These are phyloP conservation scores for Hymenochirus boettgeri DNA, from an alignment of 2,113 vertebrate genomes.

Conservation along the genomic window DNA sequence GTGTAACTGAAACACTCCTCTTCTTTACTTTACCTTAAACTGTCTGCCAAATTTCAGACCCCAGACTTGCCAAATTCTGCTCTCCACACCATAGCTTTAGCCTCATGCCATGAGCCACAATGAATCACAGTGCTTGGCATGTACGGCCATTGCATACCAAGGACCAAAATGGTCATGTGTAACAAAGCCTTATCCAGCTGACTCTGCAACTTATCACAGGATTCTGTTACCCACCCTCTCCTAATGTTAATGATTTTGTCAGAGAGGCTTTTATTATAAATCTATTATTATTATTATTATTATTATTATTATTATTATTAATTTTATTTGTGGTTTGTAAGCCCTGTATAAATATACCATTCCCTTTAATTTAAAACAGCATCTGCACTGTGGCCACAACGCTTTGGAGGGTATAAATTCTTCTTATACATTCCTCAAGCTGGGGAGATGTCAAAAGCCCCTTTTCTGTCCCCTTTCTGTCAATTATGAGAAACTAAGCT, in stretches of 20 bases:
- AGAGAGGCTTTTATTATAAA: constrained; percentile 42
- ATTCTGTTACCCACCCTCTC: constrained; percentile 25
- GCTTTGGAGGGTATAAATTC: constrained; percentile 24
- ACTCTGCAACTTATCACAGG: constrained; percentile 9
- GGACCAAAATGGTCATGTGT: constrained; percentile 16
- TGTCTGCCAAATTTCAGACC: constrained; percentile 2
- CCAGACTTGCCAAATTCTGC: constrained; percentile 22
- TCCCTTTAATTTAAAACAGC: constrained; percentile 40
- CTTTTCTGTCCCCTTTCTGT: background rate
- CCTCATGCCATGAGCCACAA: constrained; percentile 10
- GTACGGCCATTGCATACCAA: constrained; percentile 17
- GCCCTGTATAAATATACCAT: constrained; percentile 38
- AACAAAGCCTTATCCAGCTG: constrained; percentile 33
- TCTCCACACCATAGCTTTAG: constrained; percentile 25
- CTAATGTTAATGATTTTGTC: constrained; percentile 21
- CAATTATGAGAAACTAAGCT: background rate
- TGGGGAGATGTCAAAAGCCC: background rate
- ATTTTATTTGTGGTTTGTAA: constrained; percentile 43
- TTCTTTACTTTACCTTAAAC: background rate
- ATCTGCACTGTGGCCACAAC: constrained; percentile 37
- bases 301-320: constrained; percentile 33
- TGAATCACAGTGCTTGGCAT: constrained; percentile 17
- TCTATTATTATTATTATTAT: constrained; percentile 27
- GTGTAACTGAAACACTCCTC: constrained; percentile 66
- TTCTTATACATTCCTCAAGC: constrained; percentile 15